Conservation (phyloP, 2,888 invertebrate species). For the Eupithecia inturbata region DNA sequence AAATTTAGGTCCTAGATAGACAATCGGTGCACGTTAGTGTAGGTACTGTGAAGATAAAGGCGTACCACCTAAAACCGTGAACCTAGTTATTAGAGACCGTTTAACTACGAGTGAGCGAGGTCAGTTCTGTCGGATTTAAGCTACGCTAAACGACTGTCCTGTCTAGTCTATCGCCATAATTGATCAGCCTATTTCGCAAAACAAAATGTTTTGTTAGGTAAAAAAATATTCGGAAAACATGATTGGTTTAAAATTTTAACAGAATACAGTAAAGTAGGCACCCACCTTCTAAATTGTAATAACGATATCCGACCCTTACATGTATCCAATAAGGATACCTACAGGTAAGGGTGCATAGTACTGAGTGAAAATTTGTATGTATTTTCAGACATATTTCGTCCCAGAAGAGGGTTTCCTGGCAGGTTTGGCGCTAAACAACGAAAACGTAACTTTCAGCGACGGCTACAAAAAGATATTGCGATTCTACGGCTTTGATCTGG, state of each 20-base stretch:
- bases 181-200: constrained; percentile 34
- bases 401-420: constrained; percentile 92
- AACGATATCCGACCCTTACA: no score
- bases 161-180: constrained; percentile 15
- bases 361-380: background rate
- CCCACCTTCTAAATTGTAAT: background rate
- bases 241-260: background rate
- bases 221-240: background rate
- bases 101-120: constrained; percentile 12
- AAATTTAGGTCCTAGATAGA: no score
- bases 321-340: no score
- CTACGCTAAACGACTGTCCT: constrained; percentile 11
- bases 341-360: background rate
- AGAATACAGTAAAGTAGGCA: background rate
- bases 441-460: constrained; percentile 89
- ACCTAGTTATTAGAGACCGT: constrained; percentile 11
- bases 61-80: background rate
- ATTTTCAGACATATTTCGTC: constrained; percentile 90
- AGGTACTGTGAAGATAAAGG: no score
- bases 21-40: no score
- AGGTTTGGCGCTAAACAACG: constrained; percentile 90
- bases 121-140: constrained; percentile 15
- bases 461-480: constrained; percentile 89
- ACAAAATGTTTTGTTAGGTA: constrained; percentile 34
- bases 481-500: constrained; percentile 92